These are phyloP conservation scores for Ageneiosus marmoratus DNA, from an alignment of 2,113 vertebrate genomes.

Conservation along the genomic window DNA sequence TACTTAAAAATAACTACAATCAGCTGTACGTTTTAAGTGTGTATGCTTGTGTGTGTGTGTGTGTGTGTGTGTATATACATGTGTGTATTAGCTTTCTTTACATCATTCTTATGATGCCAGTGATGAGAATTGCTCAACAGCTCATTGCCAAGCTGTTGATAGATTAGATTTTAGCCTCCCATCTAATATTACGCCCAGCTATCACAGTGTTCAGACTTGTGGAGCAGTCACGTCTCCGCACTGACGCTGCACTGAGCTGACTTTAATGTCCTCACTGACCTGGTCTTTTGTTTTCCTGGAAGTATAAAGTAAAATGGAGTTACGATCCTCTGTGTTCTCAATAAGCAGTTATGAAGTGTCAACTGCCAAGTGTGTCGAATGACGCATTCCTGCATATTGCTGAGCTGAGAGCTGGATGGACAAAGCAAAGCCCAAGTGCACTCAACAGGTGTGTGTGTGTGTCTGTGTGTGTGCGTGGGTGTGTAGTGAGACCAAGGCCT, in stretches of 20 bases:
- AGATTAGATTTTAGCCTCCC: constrained; percentile 3
- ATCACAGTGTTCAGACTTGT: background rate
- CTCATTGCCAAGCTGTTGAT: background rate
- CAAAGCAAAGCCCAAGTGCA: background rate
- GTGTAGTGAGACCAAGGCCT: background rate
- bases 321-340: background rate
- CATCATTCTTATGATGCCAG: background rate
- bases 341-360: background rate
- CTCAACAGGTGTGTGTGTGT: constrained; percentile 2
- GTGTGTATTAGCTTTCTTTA: background rate
- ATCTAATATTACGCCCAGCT: background rate
- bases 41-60: background rate
- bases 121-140: too few relatives aligned
- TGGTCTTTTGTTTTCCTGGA: background rate
- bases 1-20: background rate
- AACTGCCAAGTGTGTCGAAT: constrained; percentile 2
- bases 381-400: background rate
- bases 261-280: constrained; percentile 3
- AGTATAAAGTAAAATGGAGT: constrained; percentile 4
- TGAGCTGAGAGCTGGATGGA: background rate
- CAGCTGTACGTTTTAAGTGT: background rate
- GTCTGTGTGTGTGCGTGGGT: too few relatives aligned
- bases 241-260: background rate
- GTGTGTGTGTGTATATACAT: background rate
- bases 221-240: background rate